Percentiles rank a stretch among this genome's conserved stretches.
Evolutionary conservation across 2,797 vertebrate species (phyloP).

Genomic region (Phrynocephalus vlangalii): DNA sequence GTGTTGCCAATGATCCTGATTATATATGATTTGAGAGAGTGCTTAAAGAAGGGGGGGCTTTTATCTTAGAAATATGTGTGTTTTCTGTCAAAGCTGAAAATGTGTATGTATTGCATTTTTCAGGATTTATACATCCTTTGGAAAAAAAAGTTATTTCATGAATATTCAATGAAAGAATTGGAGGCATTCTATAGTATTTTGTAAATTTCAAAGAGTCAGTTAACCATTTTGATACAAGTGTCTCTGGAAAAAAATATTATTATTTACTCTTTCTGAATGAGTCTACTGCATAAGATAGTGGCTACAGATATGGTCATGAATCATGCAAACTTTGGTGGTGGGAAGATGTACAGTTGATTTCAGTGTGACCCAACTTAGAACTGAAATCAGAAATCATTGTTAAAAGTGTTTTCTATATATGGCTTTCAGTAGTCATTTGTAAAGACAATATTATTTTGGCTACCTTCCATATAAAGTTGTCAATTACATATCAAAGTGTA

Average conservation of each 20-base stretch:
- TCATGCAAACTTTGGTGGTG: not conserved
- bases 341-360: not conserved
- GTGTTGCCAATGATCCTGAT: slow-evolving; percentile 81
- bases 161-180: slow-evolving; percentile 80
- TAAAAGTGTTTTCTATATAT: not conserved
- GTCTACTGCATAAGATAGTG: slow-evolving; percentile 15
- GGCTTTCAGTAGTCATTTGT: not conserved
- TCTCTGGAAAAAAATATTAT: slow-evolving; percentile 47
- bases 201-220: slow-evolving; percentile 73
- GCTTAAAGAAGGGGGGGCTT: slow-evolving; percentile 74
- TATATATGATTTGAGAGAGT: slow-evolving; percentile 83
- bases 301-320: not conserved
- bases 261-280: slow-evolving; percentile 38
- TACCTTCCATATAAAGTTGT: not conserved
- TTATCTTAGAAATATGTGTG: slow-evolving; percentile 79
- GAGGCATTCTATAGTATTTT: slow-evolving; percentile 74
- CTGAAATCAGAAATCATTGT: not conserved
- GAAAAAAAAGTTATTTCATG: slow-evolving; percentile 78
- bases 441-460: not conserved
- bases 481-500: not conserved
- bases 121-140: slow-evolving; percentile 74
- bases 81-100: slow-evolving; percentile 81
- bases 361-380: not conserved
- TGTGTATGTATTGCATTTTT: slow-evolving; percentile 73
- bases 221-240: slow-evolving; percentile 71